Evolutionary conservation across 2,113 vertebrate species (phyloP).

Genomic region (Pluvialis apricaria): DNA sequence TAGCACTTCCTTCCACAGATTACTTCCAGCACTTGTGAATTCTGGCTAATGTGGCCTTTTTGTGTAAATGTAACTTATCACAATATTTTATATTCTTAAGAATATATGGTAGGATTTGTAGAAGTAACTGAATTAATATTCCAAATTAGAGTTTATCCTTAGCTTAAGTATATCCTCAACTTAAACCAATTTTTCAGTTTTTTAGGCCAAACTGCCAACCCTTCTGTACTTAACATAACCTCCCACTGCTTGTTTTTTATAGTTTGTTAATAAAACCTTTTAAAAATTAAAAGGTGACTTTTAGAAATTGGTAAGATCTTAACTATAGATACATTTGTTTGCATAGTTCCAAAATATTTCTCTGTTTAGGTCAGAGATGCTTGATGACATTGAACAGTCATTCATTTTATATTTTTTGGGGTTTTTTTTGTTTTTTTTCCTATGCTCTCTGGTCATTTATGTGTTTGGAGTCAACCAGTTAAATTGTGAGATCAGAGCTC

Average conservation of each 20-base stretch:
- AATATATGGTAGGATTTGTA: background rate
- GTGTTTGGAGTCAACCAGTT: background rate
- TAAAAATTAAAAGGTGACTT: background rate
- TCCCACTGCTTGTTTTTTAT: background rate
- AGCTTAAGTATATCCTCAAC: background rate
- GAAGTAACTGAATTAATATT: background rate
- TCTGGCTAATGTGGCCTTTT: background rate
- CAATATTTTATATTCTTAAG: background rate
- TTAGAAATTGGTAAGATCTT: background rate
- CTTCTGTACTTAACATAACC: background rate
- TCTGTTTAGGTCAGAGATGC: background rate
- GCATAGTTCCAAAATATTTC: background rate
- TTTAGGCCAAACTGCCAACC: background rate
- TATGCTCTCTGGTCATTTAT: background rate
- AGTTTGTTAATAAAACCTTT: background rate
- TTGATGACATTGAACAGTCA: background rate
- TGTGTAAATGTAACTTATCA: background rate
- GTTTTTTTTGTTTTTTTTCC: background rate
- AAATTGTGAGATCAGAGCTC: background rate
- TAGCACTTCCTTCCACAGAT: conserved; percentile 42
- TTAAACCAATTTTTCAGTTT: background rate
- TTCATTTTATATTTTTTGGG: background rate
- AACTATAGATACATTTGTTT: background rate
- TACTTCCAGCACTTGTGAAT: background rate
- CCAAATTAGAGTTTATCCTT: background rate